Base-by-base conservation (phyloP, 2,797 vertebrate species). In the Sebastes trivittatus region DNA sequence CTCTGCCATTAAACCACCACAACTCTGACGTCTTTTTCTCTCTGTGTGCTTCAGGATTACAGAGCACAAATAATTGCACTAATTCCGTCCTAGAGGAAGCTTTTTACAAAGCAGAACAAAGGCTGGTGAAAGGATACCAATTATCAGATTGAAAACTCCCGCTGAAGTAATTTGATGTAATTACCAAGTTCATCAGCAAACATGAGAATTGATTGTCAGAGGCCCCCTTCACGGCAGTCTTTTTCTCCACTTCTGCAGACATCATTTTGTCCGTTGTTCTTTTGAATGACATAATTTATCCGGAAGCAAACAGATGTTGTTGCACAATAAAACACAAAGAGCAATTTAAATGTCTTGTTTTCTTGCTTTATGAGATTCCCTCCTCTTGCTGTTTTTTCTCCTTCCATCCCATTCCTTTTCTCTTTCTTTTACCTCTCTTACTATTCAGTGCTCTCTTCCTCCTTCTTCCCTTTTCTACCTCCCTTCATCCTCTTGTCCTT, bases 111-210 rank as follows among this genome's bases (percentile, higher is more conserved):
- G 67, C 81, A 86, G 77, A 87, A 89, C 88, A 83, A 75, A 63
- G 77, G 62, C 74, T 82, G 63, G 61, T 85, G 73, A 89, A 88
- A 90, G 91, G 85, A 93, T 88, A 80, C 81, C 84, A 89, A 88
- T 92, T 93, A 91, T 88, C 87, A 82, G 81, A 89, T 77, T 88
- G 87, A 88, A 92, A 92, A 87, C 42, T 11, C 69, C 89, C 23
- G 63, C 84, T 90, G 81, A 73, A 90, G 84, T 89, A 92, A 94
- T 94, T 95, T 91, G 86, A 92, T 89, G 88, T 92, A 88, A 93
- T 94, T 93, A 88, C 84, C 34, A 87, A 92, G 90, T 90, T 94
- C 87, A 93, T 90, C 85, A 87, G 80, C 82, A 89, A 80, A 85
- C 85, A 85, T 54, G 61, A 88, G 75, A 66, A 85, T 87, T 81